phyloP scores from a whole-genome alignment of 2,888 invertebrate genomes.

The Rhabditophanes sp. region DNA sequence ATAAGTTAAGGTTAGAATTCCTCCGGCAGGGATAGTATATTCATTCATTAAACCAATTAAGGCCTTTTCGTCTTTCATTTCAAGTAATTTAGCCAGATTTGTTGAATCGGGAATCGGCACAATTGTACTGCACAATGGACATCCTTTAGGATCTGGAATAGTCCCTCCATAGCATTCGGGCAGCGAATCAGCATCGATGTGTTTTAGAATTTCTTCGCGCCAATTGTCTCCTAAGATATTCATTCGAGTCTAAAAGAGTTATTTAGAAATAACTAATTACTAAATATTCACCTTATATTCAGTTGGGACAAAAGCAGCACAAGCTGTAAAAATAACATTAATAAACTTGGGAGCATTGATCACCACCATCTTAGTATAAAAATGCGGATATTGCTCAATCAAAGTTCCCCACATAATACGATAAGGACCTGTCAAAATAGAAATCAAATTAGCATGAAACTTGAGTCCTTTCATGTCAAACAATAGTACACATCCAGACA shows the following conservation, averaged over 20 bases:
- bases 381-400: conserved; percentile 39
- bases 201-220: conserved; percentile 8
- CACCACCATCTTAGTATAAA: conserved; percentile 29
- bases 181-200: conserved; percentile 5
- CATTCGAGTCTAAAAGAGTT: conserved; percentile 13
- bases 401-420: conserved; percentile 42
- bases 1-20: conserved; percentile 20
- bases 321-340: conserved; percentile 33
- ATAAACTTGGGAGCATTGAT: conserved; percentile 39
- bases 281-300: conserved; percentile 22
- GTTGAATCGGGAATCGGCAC: not conserved
- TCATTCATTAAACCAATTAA: too few relatives aligned
- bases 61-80: not conserved
- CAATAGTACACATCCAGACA: conserved; percentile 26
- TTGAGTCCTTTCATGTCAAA: conserved; percentile 32
- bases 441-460: conserved; percentile 29
- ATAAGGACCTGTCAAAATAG: conserved; percentile 27
- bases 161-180: conserved; percentile 5
- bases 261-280: conserved; percentile 1
- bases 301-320: conserved; percentile 32
- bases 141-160: conserved; percentile 3
- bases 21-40: conserved; percentile 9
- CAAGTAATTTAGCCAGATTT: not conserved
- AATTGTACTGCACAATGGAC: conserved; percentile 1
- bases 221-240: conserved; percentile 9